phyloP scores from a whole-genome alignment of 1,140 invertebrate genomes.

The Caenorhabditis tropicalis region DNA sequence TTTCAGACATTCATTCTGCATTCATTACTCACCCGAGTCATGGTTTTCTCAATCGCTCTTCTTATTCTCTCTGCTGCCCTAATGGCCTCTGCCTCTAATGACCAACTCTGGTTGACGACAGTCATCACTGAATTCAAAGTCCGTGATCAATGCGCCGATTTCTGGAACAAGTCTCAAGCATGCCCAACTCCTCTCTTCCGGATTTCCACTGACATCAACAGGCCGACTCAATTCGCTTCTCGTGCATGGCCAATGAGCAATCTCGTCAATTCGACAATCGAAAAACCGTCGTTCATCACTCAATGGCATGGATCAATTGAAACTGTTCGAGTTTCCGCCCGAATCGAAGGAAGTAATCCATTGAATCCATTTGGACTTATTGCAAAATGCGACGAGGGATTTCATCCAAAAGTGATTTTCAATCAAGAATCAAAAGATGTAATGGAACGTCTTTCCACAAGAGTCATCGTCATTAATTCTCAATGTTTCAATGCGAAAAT shows the following conservation, averaged over 20 bases:
- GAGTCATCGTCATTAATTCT: conserved; percentile 1
- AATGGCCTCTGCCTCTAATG: background rate
- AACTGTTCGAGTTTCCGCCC: background rate
- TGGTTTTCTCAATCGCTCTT: background rate
- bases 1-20: conserved; percentile 18
- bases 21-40: background rate
- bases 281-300: background rate
- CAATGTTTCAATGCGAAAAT: conserved; percentile 10
- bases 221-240: conserved; percentile 4
- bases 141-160: conserved; percentile 9
- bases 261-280: background rate
- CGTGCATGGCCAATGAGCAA: background rate
- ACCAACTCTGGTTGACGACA: conserved; percentile 20
- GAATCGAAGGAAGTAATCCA: conserved; percentile 26
- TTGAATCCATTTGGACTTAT: conserved; percentile 29
- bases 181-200: background rate
- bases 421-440: background rate
- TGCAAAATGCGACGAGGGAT: conserved; percentile 8
- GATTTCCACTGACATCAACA: background rate
- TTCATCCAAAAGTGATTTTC: conserved; percentile 15
- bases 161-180: background rate
- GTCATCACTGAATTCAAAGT: conserved; percentile 11
- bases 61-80: background rate
- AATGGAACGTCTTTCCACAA: conserved; percentile 8
- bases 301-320: conserved; percentile 16